Base-by-base conservation (phyloP, 2,888 invertebrate genomes). In the Ptychoptera contaminata region DNA sequence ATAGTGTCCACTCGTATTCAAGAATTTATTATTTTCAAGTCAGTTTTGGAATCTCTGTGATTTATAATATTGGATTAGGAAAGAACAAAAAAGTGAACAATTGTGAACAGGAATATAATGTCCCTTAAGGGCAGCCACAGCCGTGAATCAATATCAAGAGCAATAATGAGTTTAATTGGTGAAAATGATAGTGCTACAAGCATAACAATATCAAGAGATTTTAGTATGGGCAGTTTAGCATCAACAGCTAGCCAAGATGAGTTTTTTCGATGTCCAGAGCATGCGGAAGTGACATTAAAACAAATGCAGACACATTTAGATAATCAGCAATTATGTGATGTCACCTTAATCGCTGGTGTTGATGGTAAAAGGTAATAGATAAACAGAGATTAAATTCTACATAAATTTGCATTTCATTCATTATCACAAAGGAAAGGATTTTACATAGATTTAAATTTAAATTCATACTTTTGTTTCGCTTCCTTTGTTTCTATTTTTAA, bases 311-410 rank as follows among this genome's bases (percentile, higher is more conserved):
- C 76, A 43, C 90, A 87, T 68, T 75, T 84, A 51, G 77, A 82
- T 58, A 78, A 81, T 47, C 79, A 83, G 55, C 82, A 86, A 63
- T 70, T 93, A 43, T 90, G 88, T 59, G 93, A 93, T 70, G 84
- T 93, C 42, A 77, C 78, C 15, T 74, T 93, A 16, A 77, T 91
- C 54, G 88, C 86, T 48, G 88, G 82, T 59, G 68, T 66, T 51
- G 70, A 69, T 62, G 76, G 76, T 47, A 72, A 71, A 63, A 73
- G 75, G 76, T 75, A 58, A 55, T 60, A 55, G 4, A 23, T 5
- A 5, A 23, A 7, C 23, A 23, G 7, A 23, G 23, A 23, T 5
- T 5, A 23, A 23, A n/a, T n/a, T n/a, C n/a, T n/a, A 34, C n/a
- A n/a, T 34, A 5, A 34, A 34, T 12, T 4, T 34, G 34, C 12